A percentile compares a stretch with the other conserved stretches of the same genome.
These are phyloP conservation scores for Manacus vitellinus DNA, from an alignment of 2,113 vertebrate genomes.

Conservation along the genomic window DNA sequence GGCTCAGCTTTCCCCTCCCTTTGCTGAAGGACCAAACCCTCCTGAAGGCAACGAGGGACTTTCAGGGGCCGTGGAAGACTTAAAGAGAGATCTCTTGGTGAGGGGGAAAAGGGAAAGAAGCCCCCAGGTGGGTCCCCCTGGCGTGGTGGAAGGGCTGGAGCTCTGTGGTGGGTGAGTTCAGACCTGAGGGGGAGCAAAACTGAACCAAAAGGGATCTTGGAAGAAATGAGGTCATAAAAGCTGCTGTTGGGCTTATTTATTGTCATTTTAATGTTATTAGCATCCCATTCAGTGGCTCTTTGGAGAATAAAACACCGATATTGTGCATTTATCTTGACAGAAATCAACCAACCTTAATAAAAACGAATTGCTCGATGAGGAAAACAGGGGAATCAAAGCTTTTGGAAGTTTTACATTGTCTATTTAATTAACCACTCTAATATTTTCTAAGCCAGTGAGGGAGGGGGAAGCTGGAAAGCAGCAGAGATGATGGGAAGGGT, in stretches of 20 bases:
- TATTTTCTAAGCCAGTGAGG: not conserved
- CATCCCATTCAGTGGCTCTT: constrained; percentile 13
- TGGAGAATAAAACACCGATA: constrained; percentile 28
- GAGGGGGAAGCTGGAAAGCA: not conserved
- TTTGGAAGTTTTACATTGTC: not conserved
- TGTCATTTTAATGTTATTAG: constrained; percentile 27
- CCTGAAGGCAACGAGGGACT: not conserved
- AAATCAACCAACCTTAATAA: constrained; percentile 21
- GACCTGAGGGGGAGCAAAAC: not conserved
- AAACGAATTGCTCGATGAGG: not conserved
- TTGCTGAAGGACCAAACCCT: not conserved
- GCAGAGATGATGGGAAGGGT: not conserved
- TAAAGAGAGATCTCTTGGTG: not conserved
- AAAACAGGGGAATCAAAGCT: not conserved
- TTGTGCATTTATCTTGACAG: not conserved
- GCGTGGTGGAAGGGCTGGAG: not conserved
- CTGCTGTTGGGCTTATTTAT: constrained; percentile 6
- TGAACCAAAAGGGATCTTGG: not conserved
- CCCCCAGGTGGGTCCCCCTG: rapidly evolving
- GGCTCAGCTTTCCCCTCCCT: not conserved
- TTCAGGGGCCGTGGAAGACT: not conserved
- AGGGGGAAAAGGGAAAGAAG: not conserved
- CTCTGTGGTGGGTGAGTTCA: not conserved
- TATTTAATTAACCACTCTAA: not conserved
- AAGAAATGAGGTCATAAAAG: not conserved